A percentile compares a stretch with the other conserved stretches of the same genome.
These are phyloP conservation scores for Tinea trinotella DNA, from an alignment of 2,888 invertebrate genomes.

Conservation along the genomic window DNA sequence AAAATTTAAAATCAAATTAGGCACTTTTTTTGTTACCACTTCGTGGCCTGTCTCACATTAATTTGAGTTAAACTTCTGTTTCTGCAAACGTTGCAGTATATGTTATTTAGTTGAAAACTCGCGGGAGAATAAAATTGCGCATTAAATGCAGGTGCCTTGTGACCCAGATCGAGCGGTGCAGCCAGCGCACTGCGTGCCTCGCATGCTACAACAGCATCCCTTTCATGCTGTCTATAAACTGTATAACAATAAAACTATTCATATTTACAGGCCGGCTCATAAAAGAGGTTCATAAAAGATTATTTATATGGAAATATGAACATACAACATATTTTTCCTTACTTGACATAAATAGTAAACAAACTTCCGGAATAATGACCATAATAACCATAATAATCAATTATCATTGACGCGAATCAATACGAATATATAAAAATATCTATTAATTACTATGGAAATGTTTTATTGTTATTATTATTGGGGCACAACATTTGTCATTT, in stretches of 20 bases:
- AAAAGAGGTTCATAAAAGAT: too few species aligned
- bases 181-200: constrained; percentile 5
- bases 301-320: too few species aligned
- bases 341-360: too few species aligned
- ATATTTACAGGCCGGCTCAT: neutral
- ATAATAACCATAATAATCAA: too few species aligned
- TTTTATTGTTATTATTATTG: too few species aligned
- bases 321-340: too few species aligned
- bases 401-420: too few species aligned
- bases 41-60: neutral
- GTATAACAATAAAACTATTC: constrained; percentile 5
- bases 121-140: constrained; percentile 10
- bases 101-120: neutral
- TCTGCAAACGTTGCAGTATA: neutral
- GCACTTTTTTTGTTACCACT: neutral
- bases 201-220: constrained; percentile 2
- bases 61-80: neutral
- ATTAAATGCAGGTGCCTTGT: constrained; percentile 14
- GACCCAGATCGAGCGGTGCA: constrained; percentile 4
- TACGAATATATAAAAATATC: too few species aligned
- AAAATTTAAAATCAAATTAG: constrained; percentile 1
- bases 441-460: too few species aligned
- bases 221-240: neutral
- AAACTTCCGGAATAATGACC: too few species aligned
- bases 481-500: too few species aligned